Evolutionary conservation across 1,140 invertebrate species (phyloP).

Genomic region (Zaprionus davidi): DNA sequence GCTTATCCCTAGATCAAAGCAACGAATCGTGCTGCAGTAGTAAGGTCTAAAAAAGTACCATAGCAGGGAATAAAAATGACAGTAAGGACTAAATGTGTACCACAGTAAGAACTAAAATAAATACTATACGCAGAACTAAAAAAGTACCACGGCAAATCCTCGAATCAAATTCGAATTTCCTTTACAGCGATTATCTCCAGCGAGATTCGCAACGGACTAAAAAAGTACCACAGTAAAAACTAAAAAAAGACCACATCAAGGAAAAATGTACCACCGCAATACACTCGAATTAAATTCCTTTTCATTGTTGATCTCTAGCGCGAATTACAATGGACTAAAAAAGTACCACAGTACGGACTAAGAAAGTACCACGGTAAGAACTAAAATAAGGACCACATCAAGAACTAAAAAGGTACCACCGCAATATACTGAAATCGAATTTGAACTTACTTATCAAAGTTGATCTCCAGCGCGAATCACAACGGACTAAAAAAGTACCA

Average conservation of each 20-base stretch:
- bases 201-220: background rate
- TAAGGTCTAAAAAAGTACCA: background rate
- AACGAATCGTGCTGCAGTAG: background rate
- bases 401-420: too few relatives aligned
- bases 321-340: background rate
- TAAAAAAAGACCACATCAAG: too few relatives aligned
- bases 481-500: background rate
- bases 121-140: background rate
- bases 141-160: background rate
- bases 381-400: too few relatives aligned
- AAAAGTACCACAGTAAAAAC: too few relatives aligned
- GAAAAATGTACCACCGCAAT: background rate
- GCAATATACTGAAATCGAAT: background rate
- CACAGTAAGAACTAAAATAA: background rate
- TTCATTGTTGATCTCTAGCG: background rate
- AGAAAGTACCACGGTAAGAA: too few relatives aligned
- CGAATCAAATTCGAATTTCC: background rate
- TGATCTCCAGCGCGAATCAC: background rate
- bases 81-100: too few relatives aligned
- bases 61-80: background rate
- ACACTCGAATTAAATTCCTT: background rate
- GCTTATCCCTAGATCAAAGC: too few relatives aligned
- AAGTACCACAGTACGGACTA: too few relatives aligned
- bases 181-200: background rate
- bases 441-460: background rate